These are phyloP conservation scores for Tetrax tetrax DNA, from an alignment of 2,113 vertebrate genomes.

Conservation along the genomic window DNA sequence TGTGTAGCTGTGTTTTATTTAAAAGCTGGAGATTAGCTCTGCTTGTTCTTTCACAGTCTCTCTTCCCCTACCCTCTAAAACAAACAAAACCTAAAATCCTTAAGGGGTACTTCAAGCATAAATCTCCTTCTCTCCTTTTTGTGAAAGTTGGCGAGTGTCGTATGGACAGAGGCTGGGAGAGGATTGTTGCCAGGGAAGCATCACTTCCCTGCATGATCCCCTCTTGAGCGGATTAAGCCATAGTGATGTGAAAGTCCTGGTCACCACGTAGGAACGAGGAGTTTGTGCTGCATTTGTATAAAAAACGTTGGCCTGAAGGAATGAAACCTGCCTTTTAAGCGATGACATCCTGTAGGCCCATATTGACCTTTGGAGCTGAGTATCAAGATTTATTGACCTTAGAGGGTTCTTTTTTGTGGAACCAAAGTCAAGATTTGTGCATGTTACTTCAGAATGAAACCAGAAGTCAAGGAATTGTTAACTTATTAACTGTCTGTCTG, in stretches of 20 bases:
- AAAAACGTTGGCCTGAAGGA: not conserved
- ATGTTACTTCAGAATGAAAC: not conserved
- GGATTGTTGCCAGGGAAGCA: slow-evolving; percentile 28
- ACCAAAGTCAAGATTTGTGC: not conserved
- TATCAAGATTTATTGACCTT: not conserved
- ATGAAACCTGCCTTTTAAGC: not conserved
- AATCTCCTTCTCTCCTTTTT: slow-evolving; percentile 60
- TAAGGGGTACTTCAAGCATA: slow-evolving; percentile 55
- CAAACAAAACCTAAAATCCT: slow-evolving; percentile 68
- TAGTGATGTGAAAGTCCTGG: not conserved
- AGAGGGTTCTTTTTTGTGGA: not conserved
- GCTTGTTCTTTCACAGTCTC: slow-evolving; percentile 56
- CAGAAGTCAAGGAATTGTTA: not conserved
- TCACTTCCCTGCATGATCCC: slow-evolving; percentile 43
- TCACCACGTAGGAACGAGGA: slow-evolving; percentile 15
- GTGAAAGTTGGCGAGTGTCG: slow-evolving; percentile 38
- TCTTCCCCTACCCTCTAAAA: slow-evolving; percentile 48
- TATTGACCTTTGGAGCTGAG: not conserved
- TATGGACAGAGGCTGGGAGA: slow-evolving; percentile 6
- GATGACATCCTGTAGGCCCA: not conserved
- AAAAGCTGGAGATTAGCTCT: slow-evolving; percentile 58
- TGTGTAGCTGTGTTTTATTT: slow-evolving; percentile 50
- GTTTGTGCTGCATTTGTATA: not conserved
- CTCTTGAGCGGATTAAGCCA: slow-evolving; percentile 56
- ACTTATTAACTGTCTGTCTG: not conserved